phyloP scores from a whole-genome alignment of 2,888 invertebrate species.

The Platerodrilus igneus region DNA sequence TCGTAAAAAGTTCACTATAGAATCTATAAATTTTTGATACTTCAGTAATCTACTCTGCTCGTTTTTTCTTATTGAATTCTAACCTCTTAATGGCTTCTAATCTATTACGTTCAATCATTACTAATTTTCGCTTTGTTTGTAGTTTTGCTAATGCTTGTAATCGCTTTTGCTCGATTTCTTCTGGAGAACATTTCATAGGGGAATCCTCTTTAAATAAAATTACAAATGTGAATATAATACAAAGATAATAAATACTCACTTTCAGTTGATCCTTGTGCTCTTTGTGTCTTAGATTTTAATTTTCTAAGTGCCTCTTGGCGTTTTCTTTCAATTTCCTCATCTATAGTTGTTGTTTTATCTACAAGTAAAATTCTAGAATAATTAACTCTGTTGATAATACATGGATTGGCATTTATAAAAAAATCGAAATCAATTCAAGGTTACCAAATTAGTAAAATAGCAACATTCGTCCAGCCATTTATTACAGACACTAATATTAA shows the following conservation, averaged over 20 bases:
- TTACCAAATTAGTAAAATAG: too few relatives aligned
- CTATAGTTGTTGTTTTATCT: too few relatives aligned
- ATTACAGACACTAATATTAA: too few relatives aligned
- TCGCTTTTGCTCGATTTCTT: constrained; percentile 50
- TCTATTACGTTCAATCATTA: constrained; percentile 42
- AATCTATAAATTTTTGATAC: too few relatives aligned
- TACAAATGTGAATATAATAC: too few relatives aligned
- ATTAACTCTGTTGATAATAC: too few relatives aligned
- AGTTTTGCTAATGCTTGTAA: constrained; percentile 47
- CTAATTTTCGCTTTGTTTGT: constrained; percentile 45
- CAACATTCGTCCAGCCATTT: too few relatives aligned
- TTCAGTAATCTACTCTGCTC: too few relatives aligned
- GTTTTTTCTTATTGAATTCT: constrained; percentile 36
- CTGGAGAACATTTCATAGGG: constrained; percentile 43
- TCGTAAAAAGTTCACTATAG: too few relatives aligned
- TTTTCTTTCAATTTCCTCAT: constrained; percentile 61
- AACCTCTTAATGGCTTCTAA: constrained; percentile 41
- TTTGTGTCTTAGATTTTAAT: constrained; percentile 52
- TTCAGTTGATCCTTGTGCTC: constrained; percentile 17
- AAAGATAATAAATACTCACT: constrained; percentile 1
- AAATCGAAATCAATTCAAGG: too few relatives aligned
- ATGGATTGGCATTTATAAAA: too few relatives aligned
- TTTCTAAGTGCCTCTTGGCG: constrained; percentile 57
- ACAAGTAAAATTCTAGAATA: too few relatives aligned
- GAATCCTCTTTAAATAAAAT: constrained; percentile 24